Percentiles rank a stretch among this genome's conserved stretches.
These are phyloP conservation scores for Neosalanx taihuensis DNA, from an alignment of 2,797 vertebrate genomes.

Conservation along the genomic window DNA sequence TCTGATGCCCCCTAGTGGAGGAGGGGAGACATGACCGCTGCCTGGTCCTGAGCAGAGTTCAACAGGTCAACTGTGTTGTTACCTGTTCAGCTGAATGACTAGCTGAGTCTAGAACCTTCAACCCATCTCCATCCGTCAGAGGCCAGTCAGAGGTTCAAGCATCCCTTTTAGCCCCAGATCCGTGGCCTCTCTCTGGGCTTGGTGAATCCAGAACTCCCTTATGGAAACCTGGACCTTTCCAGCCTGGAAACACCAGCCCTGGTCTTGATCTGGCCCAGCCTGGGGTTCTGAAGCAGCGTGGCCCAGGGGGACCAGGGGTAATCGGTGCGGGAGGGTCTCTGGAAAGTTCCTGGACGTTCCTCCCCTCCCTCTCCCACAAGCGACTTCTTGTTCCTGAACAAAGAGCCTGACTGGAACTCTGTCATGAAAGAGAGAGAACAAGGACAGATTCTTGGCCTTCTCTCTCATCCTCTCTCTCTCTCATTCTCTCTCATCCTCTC, in stretches of 20 bases:
- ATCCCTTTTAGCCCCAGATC: conserved; percentile 5
- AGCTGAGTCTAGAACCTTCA: neutral
- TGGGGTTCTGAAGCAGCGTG: conserved; percentile 33
- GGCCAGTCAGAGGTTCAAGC: neutral
- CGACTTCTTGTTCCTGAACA: conserved; percentile 50
- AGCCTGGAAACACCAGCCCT: too few relatives aligned
- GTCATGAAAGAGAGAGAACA: conserved; percentile 47
- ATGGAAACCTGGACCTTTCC: conserved; percentile 26
- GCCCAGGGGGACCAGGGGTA: neutral
- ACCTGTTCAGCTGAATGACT: neutral
- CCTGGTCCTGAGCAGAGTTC: too few relatives aligned
- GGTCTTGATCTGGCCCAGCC: too few relatives aligned
- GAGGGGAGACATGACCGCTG: neutral
- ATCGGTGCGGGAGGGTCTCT: conserved; percentile 33
- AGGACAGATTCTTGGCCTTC: conserved; percentile 44
- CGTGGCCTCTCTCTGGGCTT: neutral
- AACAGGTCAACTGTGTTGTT: neutral
- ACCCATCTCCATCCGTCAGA: neutral
- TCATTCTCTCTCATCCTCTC: conserved; percentile 13
- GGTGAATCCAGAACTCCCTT: neutral
- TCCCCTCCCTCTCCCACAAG: conserved; percentile 60
- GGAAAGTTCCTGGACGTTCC: conserved; percentile 51
- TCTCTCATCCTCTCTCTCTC: conserved; percentile 22
- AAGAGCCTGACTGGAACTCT: conserved; percentile 52
- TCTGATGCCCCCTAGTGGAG: conserved; percentile 37